Base-by-base conservation (phyloP, 2,113 vertebrate species). In the Pipa parva region DNA sequence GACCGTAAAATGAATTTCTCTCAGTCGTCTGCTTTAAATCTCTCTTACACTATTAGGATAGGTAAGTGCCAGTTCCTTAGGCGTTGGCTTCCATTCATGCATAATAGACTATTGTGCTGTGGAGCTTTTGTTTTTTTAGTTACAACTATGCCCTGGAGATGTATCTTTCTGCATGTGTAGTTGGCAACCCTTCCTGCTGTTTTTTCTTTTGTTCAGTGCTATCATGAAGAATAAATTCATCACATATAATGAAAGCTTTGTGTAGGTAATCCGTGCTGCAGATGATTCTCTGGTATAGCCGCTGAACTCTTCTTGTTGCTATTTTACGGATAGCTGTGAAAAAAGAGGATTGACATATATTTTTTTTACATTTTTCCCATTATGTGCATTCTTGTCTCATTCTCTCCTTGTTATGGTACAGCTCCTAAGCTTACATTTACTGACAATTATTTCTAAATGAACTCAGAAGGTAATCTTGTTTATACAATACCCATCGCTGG, bases 41-140 rank as follows among this genome's bases (percentile, higher is more conserved):
- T 68, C 28, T 59, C 55, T 31, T 59, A 59, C 65, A 59, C 56
- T 68, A 45, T 66, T 24, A 39, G 10, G 22, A 33, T 59, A 58
- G 36, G 5, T 22, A 54, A 48, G 48, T 69, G 65, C 65, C 65
- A 69, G 28, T 29, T 33, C 66, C 58, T 27, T 10, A 54, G 66
- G 66, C 66, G 20, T 51, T 70, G 66, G 66, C 65, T 51, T 57
- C 5, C 7, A 10, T 10, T 7, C 27, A 20, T 8, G 57, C 58
- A 70, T 61, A 70, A 70, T 42, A 61, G 48, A 60, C 57, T 50
- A 60, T 70, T 70, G 66, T 70, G 29, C 46, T n/a, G 48, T 70
- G 48, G 29, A 61, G n/a, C 58, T 42, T 50, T 50, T 39, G 20
- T 46, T 42, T 39, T n/a, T 39, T 17, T 21, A 20, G 46, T 61